These are phyloP conservation scores for Helleia helle DNA, from an alignment of 2,888 invertebrate species.

Conservation along the genomic window DNA sequence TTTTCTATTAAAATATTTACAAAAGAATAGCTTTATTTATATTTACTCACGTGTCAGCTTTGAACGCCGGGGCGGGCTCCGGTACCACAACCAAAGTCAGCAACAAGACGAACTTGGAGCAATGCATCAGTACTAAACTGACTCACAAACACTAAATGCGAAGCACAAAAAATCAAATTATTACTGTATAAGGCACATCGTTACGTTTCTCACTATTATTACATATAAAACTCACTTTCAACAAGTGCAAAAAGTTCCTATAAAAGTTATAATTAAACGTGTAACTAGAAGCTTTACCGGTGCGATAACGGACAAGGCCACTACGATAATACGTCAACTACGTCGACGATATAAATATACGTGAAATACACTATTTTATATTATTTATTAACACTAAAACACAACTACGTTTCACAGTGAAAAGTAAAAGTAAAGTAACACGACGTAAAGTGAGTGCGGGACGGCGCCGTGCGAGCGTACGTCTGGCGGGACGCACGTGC, in stretches of 20 bases:
- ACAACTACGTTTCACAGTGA: conserved; percentile 21
- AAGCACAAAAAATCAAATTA: conserved; percentile 30
- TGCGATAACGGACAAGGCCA: conserved; percentile 54
- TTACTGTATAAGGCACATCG: conserved; percentile 60
- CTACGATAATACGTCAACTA: conserved; percentile 43
- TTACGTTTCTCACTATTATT: conserved; percentile 27
- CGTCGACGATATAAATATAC: conserved; percentile 36
- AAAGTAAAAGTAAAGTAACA: conserved; percentile 16
- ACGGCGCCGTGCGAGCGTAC: conserved; percentile 37
- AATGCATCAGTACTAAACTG: conserved; percentile 42
- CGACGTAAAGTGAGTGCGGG: conserved; percentile 16
- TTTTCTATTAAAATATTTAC: too few relatives aligned
- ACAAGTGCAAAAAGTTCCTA: conserved; percentile 18
- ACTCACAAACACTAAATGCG: conserved; percentile 37
- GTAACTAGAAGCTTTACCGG: conserved; percentile 37
- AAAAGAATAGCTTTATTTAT: too few relatives aligned
- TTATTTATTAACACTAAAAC: neutral
- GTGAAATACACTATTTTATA: neutral
- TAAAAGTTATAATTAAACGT: conserved; percentile 16
- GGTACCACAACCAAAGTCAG: conserved; percentile 45
- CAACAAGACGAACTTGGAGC: conserved; percentile 37
- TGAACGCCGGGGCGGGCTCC: conserved; percentile 49
- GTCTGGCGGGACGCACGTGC: conserved; percentile 65
- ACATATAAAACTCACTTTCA: conserved; percentile 18
- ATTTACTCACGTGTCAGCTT: conserved; percentile 25